Evolutionary conservation across 37 sponge, comb jelly and placozoan species (phyloP), one percentile per base, ranked within the genome.

Genomic region (Crambe crambe): DNA sequence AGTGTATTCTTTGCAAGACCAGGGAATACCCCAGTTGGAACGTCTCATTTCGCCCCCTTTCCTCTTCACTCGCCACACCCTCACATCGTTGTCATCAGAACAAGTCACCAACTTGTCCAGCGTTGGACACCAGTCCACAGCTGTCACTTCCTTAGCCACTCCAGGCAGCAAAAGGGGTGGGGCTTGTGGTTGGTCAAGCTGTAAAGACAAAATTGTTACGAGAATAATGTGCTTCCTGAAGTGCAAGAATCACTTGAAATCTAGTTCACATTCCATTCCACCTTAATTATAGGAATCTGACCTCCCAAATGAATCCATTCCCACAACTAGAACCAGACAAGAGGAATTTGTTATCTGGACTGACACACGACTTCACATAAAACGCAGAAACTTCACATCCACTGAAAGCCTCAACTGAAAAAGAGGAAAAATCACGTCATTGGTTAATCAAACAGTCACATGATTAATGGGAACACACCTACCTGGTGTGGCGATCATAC

Each of bases 101-200:
- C 91, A 91, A 15, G 91, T 91, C 30, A 72, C 87, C 74, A 91
- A 66, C 80, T 80, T 81, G 64, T 78, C 83, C 22, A 82, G 54
- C 12, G 76, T 37, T 8, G 93, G 93, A 73, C 86, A 73, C 93
- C 93, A 93, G 4, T 47, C 82, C 29, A 93, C 93, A 61, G 79
- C 81, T 32, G 93, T 93, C 35, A 93, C 93, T 66, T 93, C 93
- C 42, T 74, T 85, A 8, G 23, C 54, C 27, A 82, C 86, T 21
- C 89, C 89, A 23, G 37, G 1, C 47, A 93, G 58, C 35, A 82
- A 29, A 26, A 70, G 40, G 20, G 86, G 83, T 57, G 85, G 71
- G 21, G 58, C 29, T 32, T 71, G 41, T 2, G 84, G 72, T 4
- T 83, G 30, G n/a, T 80, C 59, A 18, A 77, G 25, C 84, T 83